Base-by-base conservation (phyloP, 1,140 invertebrate genomes). In the Ooceraea biroi region DNA sequence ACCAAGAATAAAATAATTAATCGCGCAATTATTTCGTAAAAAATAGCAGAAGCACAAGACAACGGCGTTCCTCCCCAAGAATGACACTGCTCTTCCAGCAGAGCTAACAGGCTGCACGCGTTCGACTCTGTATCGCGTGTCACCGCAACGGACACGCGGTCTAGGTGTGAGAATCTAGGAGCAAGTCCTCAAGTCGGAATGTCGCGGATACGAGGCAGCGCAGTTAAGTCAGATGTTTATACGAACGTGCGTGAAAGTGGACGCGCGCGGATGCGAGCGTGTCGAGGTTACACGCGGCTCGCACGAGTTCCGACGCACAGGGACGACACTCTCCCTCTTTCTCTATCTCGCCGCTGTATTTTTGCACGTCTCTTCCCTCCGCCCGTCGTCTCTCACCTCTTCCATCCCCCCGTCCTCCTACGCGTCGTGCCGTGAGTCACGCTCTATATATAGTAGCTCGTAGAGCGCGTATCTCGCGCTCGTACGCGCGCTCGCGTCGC, bases 401-500 rank as follows among this genome's bases (percentile, higher is more conserved):
- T 52, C 68, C 60, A 27, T 78, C 68, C 72, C 30, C 58, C 68
- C 22, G 36, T 83, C 82, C 86, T 89, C 84, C 84, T 85, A 85
- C 72, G 69, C 89, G 78, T 55, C 22, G 52, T 52, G 41, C 8
- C 82, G 85, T 93, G 93, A 94, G 83, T 93, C 93, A 94, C 86
- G 85, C 83, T 90, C 90, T 93, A 90, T 91, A 94, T 94, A 94
- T 94, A 94, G 91, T 89, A 77, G 78, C 82, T 84, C 80, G 88
- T 86, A 85, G 87, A 86, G 77, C 88, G 87, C 85, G 88, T 74
- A 84, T 82, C 50, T 78, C 88, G 77, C 84, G 82, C 60, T 52
- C 41, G 41, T 30, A 50, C 27, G 57, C 82, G 44, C 66, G 66
- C 55, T 46, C 87, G 44, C 78, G 57, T 80, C 76, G 74, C 71